Evolutionary conservation across 2,888 invertebrate species (phyloP), one percentile per base, ranked within the genome.

Genomic region (Hemithea aestivaria): DNA sequence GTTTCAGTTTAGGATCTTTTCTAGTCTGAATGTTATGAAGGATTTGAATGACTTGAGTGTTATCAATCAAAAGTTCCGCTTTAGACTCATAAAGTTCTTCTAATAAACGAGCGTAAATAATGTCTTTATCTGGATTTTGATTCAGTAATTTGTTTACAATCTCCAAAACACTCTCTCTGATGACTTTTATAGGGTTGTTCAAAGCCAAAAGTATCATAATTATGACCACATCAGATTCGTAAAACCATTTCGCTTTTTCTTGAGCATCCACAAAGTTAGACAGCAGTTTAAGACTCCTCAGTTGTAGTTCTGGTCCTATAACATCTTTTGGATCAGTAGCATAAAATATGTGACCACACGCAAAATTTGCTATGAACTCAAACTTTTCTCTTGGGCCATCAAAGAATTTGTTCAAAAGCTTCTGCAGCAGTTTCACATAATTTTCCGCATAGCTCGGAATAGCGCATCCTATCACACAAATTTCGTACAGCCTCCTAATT

Each of bases 51-150:
- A 93, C 70, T 62, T 94, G 94, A 45, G 92, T 90, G 22, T 88
- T 73, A 56, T 94, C 94, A 45, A 92, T 66, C 16, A 88, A 49
- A 24, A 94, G 79, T 62, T 94, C 94, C 35, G 89, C 76, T 42
- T 76, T 77, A 26, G 89, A 87, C 2, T 61, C 49, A n/a, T 73
- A 40, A 1, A 91, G 45, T 54, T 89, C 82, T 37, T 79, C 67
- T 10, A 90, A 49, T 5, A 91, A 52, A 2, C 84, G 63, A 10
- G 78, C 65, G 46, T 89, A 88, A 6, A 80, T 63, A 1, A 77
- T 51, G 1, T 75, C 75, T 20, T 78, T 67, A 35, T 77, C 67
- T 1, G 71, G 60, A 20, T 67, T 62, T 30, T 67, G 65, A 40
- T 71, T 53, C 6, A 78, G 35, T 20, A 89, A 49, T 39, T 59